phyloP scores from a whole-genome alignment of 2,113 vertebrate genomes.

The Melanerpes aurifrons region DNA sequence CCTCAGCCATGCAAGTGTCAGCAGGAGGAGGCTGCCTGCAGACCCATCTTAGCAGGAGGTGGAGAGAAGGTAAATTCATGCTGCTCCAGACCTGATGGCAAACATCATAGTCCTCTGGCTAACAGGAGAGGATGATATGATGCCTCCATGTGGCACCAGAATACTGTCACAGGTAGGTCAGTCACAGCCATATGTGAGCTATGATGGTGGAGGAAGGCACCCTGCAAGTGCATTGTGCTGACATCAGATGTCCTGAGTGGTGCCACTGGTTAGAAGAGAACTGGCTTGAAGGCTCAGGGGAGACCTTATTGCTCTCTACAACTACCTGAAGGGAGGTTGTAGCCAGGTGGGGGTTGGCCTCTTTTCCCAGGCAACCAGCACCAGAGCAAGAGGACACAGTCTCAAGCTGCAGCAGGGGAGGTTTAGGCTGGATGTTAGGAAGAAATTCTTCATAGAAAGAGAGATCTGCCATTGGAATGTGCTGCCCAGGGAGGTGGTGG shows the following conservation, averaged over 20 bases:
- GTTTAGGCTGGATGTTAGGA: no score
- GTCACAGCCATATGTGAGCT: rapidly evolving
- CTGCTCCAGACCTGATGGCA: not conserved
- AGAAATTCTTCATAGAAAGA: no score
- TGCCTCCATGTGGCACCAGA: not conserved
- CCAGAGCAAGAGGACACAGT: no score
- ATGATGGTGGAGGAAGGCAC: not conserved
- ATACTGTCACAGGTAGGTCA: not conserved
- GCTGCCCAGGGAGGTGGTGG: no score
- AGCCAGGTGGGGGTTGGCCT: no score
- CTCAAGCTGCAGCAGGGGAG: no score
- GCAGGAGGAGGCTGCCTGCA: not conserved
- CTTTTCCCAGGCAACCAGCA: no score
- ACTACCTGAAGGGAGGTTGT: no score
- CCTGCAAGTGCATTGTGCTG: not conserved
- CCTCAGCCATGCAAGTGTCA: not conserved
- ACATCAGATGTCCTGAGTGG: not conserved
- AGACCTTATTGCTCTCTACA: no score
- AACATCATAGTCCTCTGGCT: not conserved
- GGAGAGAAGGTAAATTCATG: not conserved
- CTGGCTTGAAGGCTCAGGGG: no score
- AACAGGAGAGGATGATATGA: rapidly evolving
- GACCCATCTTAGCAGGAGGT: not conserved
- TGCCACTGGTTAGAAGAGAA: not conserved
- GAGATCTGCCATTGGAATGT: no score